These are phyloP conservation scores for Drosophila colorata DNA, from an alignment of 2,888 invertebrate genomes.

Conservation along the genomic window DNA sequence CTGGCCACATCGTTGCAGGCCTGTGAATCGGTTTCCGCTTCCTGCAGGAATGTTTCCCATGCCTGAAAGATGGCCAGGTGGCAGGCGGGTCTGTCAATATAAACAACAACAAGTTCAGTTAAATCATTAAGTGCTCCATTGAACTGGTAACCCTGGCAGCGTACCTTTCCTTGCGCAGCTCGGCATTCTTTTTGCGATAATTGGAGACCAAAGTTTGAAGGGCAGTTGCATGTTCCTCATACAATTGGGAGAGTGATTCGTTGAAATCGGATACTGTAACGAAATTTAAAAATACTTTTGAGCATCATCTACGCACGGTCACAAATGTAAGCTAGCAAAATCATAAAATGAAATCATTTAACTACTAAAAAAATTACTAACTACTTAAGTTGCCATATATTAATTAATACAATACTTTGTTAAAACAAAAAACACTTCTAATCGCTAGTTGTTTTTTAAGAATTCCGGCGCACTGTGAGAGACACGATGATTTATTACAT, in stretches of 20 bases:
- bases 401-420: no score
- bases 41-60: slow-evolving; percentile 96
- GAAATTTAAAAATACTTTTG: background rate
- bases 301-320: no score
- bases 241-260: slow-evolving; percentile 94
- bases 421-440: no score
- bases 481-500: background rate
- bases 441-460: no score
- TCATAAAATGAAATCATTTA: no score
- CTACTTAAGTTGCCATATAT: no score
- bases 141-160: background rate
- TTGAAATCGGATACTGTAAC: slow-evolving; percentile 95
- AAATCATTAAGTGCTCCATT: slow-evolving; percentile 8
- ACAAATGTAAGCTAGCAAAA: no score
- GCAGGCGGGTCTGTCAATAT: slow-evolving; percentile 89
- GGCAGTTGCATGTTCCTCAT: slow-evolving; percentile 95
- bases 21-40: slow-evolving; percentile 95
- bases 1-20: slow-evolving; percentile 94
- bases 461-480: no score
- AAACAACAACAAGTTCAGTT: background rate
- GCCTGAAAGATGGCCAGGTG: slow-evolving; percentile 93
- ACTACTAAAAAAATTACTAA: no score
- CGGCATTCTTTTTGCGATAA: slow-evolving; percentile 93
- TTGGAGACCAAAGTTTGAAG: slow-evolving; percentile 94
- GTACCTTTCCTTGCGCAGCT: slow-evolving; percentile 94